Conservation (phyloP, 2,797 vertebrate genomes). For the Spinibarbus caldwelli region DNA sequence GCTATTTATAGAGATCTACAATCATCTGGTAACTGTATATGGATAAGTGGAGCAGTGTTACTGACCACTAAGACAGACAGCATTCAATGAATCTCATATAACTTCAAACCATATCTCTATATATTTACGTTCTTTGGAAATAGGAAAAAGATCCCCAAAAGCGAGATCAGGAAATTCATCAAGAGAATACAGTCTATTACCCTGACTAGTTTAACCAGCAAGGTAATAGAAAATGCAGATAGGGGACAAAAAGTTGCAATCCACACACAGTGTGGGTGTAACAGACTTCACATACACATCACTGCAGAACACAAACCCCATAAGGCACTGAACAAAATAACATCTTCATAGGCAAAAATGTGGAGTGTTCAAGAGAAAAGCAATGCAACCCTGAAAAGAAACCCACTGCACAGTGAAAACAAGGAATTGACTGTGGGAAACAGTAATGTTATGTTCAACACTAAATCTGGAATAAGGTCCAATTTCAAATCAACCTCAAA, state of each 20-base stretch:
- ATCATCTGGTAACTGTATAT: not conserved
- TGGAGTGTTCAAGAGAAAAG: slow-evolving; percentile 34
- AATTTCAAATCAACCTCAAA: not conserved
- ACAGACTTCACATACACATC: slow-evolving; percentile 9
- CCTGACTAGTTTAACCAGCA: slow-evolving; percentile 15
- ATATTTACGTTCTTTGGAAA: not conserved
- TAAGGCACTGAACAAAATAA: slow-evolving; percentile 28
- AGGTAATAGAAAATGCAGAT: slow-evolving; percentile 11
- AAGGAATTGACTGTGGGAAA: not conserved
- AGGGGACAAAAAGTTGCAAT: not conserved
- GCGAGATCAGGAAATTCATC: not conserved
- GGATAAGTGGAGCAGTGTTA: not conserved
- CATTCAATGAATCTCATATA: not conserved
- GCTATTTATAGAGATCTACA: not conserved
- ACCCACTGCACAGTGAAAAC: not conserved
- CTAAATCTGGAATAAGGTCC: slow-evolving; percentile 3
- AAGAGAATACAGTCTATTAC: not conserved
- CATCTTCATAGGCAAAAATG: not conserved
- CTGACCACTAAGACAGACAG: not conserved
- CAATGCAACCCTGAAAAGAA: slow-evolving; percentile 1
- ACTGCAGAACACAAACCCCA: slow-evolving; percentile 14
- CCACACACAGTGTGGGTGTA: slow-evolving; percentile 41
- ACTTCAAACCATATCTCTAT: not conserved
- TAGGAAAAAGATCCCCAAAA: not conserved
- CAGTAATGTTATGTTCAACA: not conserved